Percentiles rank a stretch among this genome's conserved stretches.
Evolutionary conservation across 2,797 vertebrate species (phyloP).

Genomic region (Lates japonicus): DNA sequence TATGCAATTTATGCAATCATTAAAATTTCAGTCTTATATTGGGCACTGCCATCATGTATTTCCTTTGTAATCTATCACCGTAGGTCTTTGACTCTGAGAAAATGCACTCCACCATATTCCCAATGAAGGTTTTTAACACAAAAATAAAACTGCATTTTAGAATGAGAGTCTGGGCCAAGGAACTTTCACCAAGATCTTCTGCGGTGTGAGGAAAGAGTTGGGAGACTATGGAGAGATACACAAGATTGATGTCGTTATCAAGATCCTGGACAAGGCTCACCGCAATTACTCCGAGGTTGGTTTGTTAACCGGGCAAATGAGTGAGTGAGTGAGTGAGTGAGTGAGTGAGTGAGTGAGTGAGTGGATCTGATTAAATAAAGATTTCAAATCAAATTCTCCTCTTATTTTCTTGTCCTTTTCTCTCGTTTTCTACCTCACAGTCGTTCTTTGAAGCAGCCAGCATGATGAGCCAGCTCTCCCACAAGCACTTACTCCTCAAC

Average conservation of each 20-base stretch:
- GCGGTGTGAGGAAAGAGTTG: slow-evolving; percentile 91
- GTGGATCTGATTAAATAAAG: neutral
- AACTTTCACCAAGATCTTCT: slow-evolving; percentile 97
- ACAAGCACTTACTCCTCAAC: slow-evolving; percentile 96
- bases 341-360: neutral
- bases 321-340: neutral
- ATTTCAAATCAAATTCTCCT: neutral
- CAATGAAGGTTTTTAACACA: neutral
- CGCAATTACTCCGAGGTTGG: slow-evolving; percentile 95
- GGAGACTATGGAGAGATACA: slow-evolving; percentile 95
- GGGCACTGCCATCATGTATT: neutral
- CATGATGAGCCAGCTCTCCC: slow-evolving; percentile 99
- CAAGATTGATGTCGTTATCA: slow-evolving; percentile 94
- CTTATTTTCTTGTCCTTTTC: neutral
- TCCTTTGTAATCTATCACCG: neutral
- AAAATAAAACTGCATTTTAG: slow-evolving; percentile 74
- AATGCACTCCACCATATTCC: neutral
- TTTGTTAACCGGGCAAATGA: neutral
- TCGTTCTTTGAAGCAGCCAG: slow-evolving; percentile 99
- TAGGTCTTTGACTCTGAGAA: neutral
- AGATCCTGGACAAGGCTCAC: slow-evolving; percentile 95
- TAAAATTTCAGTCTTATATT: no score
- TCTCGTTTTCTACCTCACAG: slow-evolving; percentile 74
- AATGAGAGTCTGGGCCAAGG: slow-evolving; percentile 95
- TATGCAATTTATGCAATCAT: no score